Evolutionary conservation across 2,797 vertebrate genomes (phyloP).

Genomic region (Acomys russatus): DNA sequence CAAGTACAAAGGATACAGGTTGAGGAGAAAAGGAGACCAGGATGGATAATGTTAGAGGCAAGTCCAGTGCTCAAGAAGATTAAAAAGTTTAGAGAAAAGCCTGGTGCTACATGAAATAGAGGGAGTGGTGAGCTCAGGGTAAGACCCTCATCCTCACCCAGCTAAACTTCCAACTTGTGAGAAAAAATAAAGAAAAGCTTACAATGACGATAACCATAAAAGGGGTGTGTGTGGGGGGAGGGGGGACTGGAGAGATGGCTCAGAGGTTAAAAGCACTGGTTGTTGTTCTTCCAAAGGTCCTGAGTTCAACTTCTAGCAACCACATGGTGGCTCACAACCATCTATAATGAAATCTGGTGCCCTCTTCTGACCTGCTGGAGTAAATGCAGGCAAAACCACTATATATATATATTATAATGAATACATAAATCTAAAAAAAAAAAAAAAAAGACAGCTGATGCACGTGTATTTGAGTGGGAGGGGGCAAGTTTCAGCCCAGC

Average conservation of each 20-base stretch:
- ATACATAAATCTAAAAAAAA: too few relatives aligned
- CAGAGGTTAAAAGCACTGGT: too few relatives aligned
- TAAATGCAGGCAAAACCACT: too few relatives aligned
- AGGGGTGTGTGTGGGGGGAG: too few relatives aligned
- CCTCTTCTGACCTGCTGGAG: too few relatives aligned
- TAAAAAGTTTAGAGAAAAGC: background rate
- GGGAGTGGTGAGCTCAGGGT: background rate
- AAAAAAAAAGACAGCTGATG: background rate
- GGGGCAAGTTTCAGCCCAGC: background rate
- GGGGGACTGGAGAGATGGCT: too few relatives aligned
- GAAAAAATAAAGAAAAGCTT: background rate
- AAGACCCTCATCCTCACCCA: background rate
- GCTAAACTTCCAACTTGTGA: background rate
- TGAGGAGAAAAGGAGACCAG: background rate
- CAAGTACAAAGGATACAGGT: background rate
- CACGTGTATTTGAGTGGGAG: background rate
- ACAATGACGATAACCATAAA: background rate
- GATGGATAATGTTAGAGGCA: background rate
- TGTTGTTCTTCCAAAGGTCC: too few relatives aligned
- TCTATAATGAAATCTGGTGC: too few relatives aligned
- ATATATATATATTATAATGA: too few relatives aligned
- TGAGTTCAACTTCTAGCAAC: too few relatives aligned
- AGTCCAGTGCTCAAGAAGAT: background rate
- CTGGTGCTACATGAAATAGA: background rate
- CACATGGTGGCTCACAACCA: too few relatives aligned